Base-by-base conservation (phyloP, 2,888 invertebrate genomes). In the Oscheius myriophilus region DNA sequence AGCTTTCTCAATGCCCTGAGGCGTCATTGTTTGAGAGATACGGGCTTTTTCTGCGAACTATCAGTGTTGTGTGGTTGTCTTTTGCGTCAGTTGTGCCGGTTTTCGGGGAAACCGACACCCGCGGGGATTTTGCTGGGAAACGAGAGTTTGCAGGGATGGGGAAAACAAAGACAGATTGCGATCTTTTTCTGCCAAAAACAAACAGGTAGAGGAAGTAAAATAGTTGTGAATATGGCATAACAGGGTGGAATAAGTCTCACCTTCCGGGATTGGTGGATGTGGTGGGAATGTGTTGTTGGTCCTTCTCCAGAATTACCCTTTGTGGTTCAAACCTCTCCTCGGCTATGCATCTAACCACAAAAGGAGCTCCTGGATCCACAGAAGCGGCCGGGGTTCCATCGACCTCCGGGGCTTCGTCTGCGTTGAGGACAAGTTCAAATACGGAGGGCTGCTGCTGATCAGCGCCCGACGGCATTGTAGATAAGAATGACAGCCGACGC, bases 401-500 rank as follows among this genome's bases (percentile, higher is more conserved):
- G 14, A 45, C 21, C 21, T 58, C 58, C 2, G 46, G 46, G 16
- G 18, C 14, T 45, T 61, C 33, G 18, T 18, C 33, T 33, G 7
- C 49, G 16, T 46, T 39, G 49, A 61, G 49, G 3, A 26, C n/a
- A 16, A 61, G 46, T 33, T 61, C 61, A 26, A 61, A 61, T 33
- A 46, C 49, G 46, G 39, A 26, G 16, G 46, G 42, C 42, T 43
- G 58, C 25, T 43, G 57, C 57, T 43, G 25, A 33, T 33, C 33
- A 33, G 33, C 33, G 57, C 57, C 41, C 23, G 49, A 18, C 49
- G 49, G 49, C 49, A 49, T 61, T 21, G 16, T 14, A 49, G 61
- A 61, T 61, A 61, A 61, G 46, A 61, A 16, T 61, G 61, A 61
- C 61, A 61, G 61, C 49, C 33, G 61, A 33, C 33, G 33, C 33